phyloP scores from a whole-genome alignment of 2,797 vertebrate species.

The Triplophysa bombifrons region DNA sequence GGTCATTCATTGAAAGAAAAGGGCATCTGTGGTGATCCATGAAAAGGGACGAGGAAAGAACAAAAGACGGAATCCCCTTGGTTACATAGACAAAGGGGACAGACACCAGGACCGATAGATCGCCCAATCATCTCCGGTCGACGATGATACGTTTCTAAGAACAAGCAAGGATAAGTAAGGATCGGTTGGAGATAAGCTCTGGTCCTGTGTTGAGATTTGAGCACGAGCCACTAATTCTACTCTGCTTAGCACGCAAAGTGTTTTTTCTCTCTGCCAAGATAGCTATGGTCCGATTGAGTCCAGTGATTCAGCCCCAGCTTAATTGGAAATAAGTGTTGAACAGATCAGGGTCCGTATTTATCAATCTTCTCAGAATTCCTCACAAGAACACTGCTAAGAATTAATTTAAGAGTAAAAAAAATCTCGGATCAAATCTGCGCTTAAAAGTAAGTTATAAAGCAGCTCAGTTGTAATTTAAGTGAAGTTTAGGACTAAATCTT shows the following conservation, averaged over 20 bases:
- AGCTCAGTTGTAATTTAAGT: no score
- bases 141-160: conserved; percentile 77
- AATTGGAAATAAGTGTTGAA: conserved; percentile 64
- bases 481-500: no score
- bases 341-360: conserved; percentile 64
- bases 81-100: conserved; percentile 77
- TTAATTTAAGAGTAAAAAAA: no score
- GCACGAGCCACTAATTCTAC: conserved; percentile 79
- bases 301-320: conserved; percentile 70
- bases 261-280: conserved; percentile 65
- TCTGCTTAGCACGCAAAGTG: conserved; percentile 79
- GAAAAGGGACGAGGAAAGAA: conserved; percentile 79
- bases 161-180: conserved; percentile 74
- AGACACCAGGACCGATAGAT: conserved; percentile 77
- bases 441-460: no score
- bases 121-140: conserved; percentile 77
- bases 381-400: no score
- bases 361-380: no score
- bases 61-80: conserved; percentile 74
- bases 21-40: conserved; percentile 95
- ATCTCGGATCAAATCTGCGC: no score
- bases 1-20: conserved; percentile 78
- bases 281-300: conserved; percentile 66
- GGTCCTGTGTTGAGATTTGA: conserved; percentile 72
- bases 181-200: conserved; percentile 73